phyloP scores from a whole-genome alignment of 2,797 vertebrate species.

The Tenualosa thibaudeaui region DNA sequence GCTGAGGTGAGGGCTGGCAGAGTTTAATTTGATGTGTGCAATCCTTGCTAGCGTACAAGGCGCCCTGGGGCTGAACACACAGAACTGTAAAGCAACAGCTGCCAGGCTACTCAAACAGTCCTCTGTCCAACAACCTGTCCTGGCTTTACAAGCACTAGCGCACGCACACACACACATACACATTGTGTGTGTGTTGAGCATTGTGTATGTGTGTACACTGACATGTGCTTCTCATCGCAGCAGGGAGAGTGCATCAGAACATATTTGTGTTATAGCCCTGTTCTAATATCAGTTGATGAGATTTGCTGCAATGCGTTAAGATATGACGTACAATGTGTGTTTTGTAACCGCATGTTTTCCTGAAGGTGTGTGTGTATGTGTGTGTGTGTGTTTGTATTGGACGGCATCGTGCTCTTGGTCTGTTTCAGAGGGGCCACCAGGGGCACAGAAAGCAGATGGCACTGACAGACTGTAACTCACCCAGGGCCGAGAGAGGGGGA shows the following conservation, averaged over 20 bases:
- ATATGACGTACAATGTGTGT: not conserved
- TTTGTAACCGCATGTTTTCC: conserved; percentile 21
- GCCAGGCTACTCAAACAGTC: conserved; percentile 19
- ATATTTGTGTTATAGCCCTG: not conserved
- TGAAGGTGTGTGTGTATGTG: conserved; percentile 41
- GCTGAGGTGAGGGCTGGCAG: not conserved
- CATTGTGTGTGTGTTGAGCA: not conserved
- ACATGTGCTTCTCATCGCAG: not conserved
- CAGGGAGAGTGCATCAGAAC: not conserved
- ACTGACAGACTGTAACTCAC: conserved; percentile 78
- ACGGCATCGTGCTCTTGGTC: conserved; percentile 56
- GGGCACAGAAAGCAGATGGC: conserved; percentile 77
- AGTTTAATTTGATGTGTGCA: conserved; percentile 18
- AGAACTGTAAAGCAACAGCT: conserved; percentile 13
- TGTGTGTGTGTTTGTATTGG: conserved; percentile 34
- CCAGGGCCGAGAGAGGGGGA: conserved; percentile 46
- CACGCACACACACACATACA: not conserved
- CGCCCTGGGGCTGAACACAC: not conserved
- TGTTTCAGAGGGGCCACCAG: conserved; percentile 63
- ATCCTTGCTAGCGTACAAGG: not conserved
- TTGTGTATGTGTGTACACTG: conserved; percentile 5
- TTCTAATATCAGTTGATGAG: not conserved
- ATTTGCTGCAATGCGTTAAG: not conserved
- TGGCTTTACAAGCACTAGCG: not conserved
- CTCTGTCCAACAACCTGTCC: conserved; percentile 35